Percentiles rank a stretch among this genome's conserved stretches.
Conservation (phyloP, 2,888 invertebrate species). For the Nephrotoma flavescens region DNA sequence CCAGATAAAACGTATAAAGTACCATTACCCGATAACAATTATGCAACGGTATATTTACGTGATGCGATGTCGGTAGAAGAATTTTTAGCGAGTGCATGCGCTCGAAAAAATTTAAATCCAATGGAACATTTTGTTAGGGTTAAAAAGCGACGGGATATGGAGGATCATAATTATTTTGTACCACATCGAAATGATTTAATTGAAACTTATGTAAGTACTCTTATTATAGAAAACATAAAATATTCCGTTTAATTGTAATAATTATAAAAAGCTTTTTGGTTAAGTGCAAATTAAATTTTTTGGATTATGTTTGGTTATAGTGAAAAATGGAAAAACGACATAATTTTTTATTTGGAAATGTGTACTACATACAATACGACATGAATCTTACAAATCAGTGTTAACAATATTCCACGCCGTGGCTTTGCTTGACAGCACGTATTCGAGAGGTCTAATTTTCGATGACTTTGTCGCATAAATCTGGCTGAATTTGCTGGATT, state of each 20-base stretch:
- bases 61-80: conserved; percentile 94
- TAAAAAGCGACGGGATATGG: conserved; percentile 87
- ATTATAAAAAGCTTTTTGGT: background rate
- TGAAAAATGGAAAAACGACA: no score
- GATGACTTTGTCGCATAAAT: no score
- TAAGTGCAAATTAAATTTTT: background rate
- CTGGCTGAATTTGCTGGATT: no score
- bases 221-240: background rate
- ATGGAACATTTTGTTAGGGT: conserved; percentile 93
- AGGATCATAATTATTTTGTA: conserved; percentile 91
- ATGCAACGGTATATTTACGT: conserved; percentile 71
- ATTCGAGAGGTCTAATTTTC: no score
- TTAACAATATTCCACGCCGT: no score
- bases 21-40: conserved; percentile 70
- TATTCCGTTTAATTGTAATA: background rate
- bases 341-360: no score
- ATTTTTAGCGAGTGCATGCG: conserved; percentile 84
- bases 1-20: conserved; percentile 80
- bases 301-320: no score
- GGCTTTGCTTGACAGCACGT: no score
- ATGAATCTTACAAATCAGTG: no score
- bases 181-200: conserved; percentile 89
- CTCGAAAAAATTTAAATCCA: conserved; percentile 79
- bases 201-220: conserved; percentile 77
- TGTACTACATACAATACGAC: no score